Percentiles rank a stretch among this genome's conserved stretches.
phyloP scores from a whole-genome alignment of 30 jellyfish, hydroid and myxozoan genomes.

The Aurelia coerulea region DNA sequence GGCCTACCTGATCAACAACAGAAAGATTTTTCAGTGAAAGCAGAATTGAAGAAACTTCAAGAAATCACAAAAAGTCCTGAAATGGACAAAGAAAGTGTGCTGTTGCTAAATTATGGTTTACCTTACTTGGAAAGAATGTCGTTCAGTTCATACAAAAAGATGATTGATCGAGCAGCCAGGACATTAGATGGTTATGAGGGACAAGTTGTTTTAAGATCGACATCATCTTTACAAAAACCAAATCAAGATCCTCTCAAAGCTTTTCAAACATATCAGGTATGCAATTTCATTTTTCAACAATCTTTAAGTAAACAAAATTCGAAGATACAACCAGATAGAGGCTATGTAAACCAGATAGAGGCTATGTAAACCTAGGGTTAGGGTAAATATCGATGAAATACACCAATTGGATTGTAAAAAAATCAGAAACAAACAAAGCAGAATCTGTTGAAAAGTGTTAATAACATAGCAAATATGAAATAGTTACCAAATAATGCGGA shows the following conservation, averaged over 20 bases:
- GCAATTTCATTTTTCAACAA: background rate
- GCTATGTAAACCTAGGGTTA: too few relatives aligned
- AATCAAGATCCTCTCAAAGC: constrained; percentile 54
- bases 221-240: constrained; percentile 84
- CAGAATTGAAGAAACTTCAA: constrained; percentile 66
- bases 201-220: constrained; percentile 91
- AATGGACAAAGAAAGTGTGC: constrained; percentile 89
- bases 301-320: background rate
- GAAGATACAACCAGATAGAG: too few relatives aligned
- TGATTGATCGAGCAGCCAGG: constrained; percentile 84
- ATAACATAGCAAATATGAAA: too few relatives aligned
- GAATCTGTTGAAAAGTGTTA: too few relatives aligned
- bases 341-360: too few relatives aligned
- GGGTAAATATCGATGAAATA: too few relatives aligned
- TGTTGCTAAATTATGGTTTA: constrained; percentile 87
- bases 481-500: too few relatives aligned
- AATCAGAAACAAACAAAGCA: too few relatives aligned
- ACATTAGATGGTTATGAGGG: constrained; percentile 79
- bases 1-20: constrained; percentile 9
- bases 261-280: constrained; percentile 88
- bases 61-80: constrained; percentile 59
- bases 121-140: constrained; percentile 72
- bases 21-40: constrained; percentile 64
- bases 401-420: too few relatives aligned
- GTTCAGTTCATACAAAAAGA: constrained; percentile 75